These are phyloP conservation scores for Petaurus breviceps DNA, from an alignment of 2,113 vertebrate genomes.

Conservation along the genomic window DNA sequence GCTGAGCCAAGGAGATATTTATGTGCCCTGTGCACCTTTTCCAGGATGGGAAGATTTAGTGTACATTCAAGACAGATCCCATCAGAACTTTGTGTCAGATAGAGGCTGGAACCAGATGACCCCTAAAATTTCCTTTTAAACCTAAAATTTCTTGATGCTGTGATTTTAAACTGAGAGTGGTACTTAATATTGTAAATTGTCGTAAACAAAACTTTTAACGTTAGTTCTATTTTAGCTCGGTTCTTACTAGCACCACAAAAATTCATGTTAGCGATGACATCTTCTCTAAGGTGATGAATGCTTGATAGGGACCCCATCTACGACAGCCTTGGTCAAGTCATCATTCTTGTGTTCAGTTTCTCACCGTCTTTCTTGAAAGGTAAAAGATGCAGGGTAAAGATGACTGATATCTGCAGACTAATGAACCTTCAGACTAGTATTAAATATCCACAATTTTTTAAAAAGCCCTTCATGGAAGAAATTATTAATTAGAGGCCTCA, in stretches of 20 bases:
- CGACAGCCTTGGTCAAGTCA: slow-evolving; percentile 4
- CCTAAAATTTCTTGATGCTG: neutral
- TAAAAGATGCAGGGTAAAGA: neutral
- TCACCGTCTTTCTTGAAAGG: neutral
- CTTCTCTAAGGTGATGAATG: too few species aligned
- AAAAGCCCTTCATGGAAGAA: slow-evolving; percentile 55
- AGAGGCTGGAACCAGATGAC: neutral
- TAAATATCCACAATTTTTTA: slow-evolving; percentile 29
- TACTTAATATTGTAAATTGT: neutral
- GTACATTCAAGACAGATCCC: too few species aligned
- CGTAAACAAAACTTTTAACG: neutral
- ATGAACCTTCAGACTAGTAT: slow-evolving; percentile 21
- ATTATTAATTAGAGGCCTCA: slow-evolving; percentile 30
- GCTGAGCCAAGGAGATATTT: too few species aligned
- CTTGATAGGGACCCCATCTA: neutral
- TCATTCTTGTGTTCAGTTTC: slow-evolving; percentile 25
- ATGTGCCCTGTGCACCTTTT: too few species aligned
- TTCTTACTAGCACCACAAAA: slow-evolving; percentile 11
- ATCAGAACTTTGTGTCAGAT: too few species aligned
- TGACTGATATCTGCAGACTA: neutral
- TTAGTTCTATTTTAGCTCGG: slow-evolving; percentile 8
- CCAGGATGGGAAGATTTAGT: too few species aligned
- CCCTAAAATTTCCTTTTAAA: neutral
- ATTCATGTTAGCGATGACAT: neutral
- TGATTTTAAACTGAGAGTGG: neutral